These are phyloP conservation scores for Drosophila bocqueti DNA, from an alignment of 1,140 invertebrate species.

Conservation along the genomic window DNA sequence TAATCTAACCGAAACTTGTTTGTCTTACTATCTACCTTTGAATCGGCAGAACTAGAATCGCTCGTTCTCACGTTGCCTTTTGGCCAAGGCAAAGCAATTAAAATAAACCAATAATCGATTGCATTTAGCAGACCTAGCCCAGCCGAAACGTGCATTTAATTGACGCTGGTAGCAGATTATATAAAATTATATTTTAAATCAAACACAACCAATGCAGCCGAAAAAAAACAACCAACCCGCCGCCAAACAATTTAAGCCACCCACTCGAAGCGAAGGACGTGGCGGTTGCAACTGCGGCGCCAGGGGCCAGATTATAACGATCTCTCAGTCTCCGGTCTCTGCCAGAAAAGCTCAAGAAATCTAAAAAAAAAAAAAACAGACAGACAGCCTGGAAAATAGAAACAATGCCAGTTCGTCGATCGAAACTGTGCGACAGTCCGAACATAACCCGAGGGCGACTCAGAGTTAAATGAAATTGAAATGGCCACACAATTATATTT, in stretches of 20 bases:
- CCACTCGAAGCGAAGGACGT: slow-evolving; percentile 77
- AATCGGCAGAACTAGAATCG: slow-evolving; percentile 41
- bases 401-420: slow-evolving; percentile 62
- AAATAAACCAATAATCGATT: slow-evolving; percentile 79
- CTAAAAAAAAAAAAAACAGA: slow-evolving; percentile 10
- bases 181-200: slow-evolving; percentile 84
- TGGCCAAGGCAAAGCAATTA: slow-evolving; percentile 75
- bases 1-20: slow-evolving; percentile 20
- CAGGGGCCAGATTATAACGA: slow-evolving; percentile 76
- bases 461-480: slow-evolving; percentile 78
- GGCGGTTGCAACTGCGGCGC: slow-evolving; percentile 76
- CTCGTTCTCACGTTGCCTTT: slow-evolving; percentile 63
- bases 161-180: slow-evolving; percentile 78
- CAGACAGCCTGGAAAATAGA: slow-evolving; percentile 39
- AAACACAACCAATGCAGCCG: slow-evolving; percentile 66
- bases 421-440: slow-evolving; percentile 57
- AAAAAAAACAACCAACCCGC: slow-evolving; percentile 35
- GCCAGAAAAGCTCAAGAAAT: slow-evolving; percentile 23
- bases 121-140: slow-evolving; percentile 63
- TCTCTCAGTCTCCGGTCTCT: slow-evolving; percentile 57
- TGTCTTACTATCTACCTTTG: slow-evolving; percentile 19
- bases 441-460: slow-evolving; percentile 67
- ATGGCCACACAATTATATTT: slow-evolving; percentile 76
- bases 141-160: slow-evolving; percentile 80
- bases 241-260: slow-evolving; percentile 62